These are phyloP conservation scores for Liopterus haemorrhoidalis DNA, from an alignment of 2,888 invertebrate species.

Conservation along the genomic window DNA sequence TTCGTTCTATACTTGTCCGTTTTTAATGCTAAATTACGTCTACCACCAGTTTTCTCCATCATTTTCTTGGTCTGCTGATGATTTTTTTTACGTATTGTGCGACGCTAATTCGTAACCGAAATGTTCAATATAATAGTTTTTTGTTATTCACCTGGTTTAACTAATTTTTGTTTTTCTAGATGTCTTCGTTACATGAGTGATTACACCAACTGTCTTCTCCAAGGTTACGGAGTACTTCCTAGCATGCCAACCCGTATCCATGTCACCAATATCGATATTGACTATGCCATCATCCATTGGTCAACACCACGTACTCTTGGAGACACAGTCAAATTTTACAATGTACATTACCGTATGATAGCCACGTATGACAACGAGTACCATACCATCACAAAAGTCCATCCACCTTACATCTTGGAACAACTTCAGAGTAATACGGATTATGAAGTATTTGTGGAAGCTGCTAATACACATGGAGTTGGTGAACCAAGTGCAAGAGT, in stretches of 20 bases:
- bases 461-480: slow-evolving; percentile 72
- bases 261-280: slow-evolving; percentile 67
- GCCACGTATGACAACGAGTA: slow-evolving; percentile 45
- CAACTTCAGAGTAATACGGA: slow-evolving; percentile 66
- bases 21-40: too few relatives aligned
- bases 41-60: too few relatives aligned
- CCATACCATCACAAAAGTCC: slow-evolving; percentile 45
- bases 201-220: slow-evolving; percentile 74
- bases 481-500: slow-evolving; percentile 70
- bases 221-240: slow-evolving; percentile 78
- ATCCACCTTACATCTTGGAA: slow-evolving; percentile 70
- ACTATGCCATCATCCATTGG: slow-evolving; percentile 76
- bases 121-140: too few relatives aligned
- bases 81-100: too few relatives aligned
- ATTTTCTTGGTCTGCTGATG: too few relatives aligned
- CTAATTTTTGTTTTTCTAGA: slow-evolving; percentile 45
- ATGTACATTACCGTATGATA: slow-evolving; percentile 44
- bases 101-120: too few relatives aligned
- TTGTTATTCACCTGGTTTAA: too few relatives aligned
- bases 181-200: slow-evolving; percentile 77
- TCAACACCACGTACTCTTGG: slow-evolving; percentile 62
- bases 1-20: too few relatives aligned
- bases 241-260: slow-evolving; percentile 64
- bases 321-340: slow-evolving; percentile 58
- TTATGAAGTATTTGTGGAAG: slow-evolving; percentile 75